Evolutionary conservation across 2,888 invertebrate species (phyloP).

Genomic region (Chrysolina haemoptera): DNA sequence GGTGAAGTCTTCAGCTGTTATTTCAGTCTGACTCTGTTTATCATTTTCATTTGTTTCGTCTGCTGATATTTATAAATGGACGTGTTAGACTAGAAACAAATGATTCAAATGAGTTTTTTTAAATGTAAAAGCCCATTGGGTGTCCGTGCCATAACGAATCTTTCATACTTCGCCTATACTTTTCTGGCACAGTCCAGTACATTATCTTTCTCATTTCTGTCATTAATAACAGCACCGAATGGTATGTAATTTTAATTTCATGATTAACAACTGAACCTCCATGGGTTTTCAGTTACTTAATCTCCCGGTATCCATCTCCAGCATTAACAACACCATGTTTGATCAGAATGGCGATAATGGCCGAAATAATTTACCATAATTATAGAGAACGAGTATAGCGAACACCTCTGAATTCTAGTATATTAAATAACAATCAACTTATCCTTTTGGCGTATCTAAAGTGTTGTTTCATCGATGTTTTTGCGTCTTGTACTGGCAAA

Average conservation of each 20-base stretch:
- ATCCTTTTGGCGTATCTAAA: neutral
- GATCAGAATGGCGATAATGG: conserved; percentile 33
- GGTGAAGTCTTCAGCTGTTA: too few species aligned
- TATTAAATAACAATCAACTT: conserved; percentile 35
- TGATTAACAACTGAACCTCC: conserved; percentile 33
- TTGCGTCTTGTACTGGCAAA: neutral
- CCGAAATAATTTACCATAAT: conserved; percentile 38
- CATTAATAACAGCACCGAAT: conserved; percentile 19
- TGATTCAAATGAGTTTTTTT: too few species aligned
- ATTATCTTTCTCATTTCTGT: neutral
- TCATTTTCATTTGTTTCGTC: too few species aligned
- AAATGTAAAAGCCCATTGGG: too few species aligned
- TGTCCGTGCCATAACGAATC: neutral
- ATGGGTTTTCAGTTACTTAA: conserved; percentile 33
- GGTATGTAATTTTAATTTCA: conserved; percentile 25
- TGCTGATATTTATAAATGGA: too few species aligned
- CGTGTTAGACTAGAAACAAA: too few species aligned
- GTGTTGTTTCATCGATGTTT: conserved; percentile 20
- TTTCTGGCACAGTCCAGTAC: neutral
- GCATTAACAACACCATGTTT: conserved; percentile 33
- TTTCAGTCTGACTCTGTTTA: too few species aligned
- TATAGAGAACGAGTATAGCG: conserved; percentile 24
- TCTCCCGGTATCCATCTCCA: conserved; percentile 31
- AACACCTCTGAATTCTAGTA: conserved; percentile 31
- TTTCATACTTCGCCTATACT: neutral